Evolutionary conservation across 2,113 vertebrate genomes (phyloP), one percentile per base, ranked within the genome.

Genomic region (Mastomys natalensis): DNA sequence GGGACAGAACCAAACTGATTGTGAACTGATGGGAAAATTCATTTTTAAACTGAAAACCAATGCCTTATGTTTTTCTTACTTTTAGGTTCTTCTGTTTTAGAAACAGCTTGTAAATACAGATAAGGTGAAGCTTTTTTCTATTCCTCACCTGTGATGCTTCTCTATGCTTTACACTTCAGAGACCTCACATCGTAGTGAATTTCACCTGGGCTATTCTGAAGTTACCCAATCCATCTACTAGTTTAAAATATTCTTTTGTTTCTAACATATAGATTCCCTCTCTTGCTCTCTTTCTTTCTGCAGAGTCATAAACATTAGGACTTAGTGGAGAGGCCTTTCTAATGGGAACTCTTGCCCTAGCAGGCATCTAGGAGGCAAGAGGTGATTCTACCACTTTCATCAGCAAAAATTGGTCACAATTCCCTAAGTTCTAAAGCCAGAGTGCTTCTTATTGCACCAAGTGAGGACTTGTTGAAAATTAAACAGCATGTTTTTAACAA

Each of bases 301-400:
- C 16, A 58, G 55, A 1, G 7, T 4, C 16, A 5, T 43, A 68
- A 45, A 31, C 12, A 62, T 64, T 3, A 76, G 68, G 37, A 73
- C 40, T 24, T 90, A 72, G 66, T 19, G 40, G 78, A 87, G 40
- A 72, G 40, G 29, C 58, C 53, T 68, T n/a, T 82, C 26, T 26
- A 4, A 7, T 37, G 24, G 34, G 9, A 34, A 4, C 2, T 1
- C n/a, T 34, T 26, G 48, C 17, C 12, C 22, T 12, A 26, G 4
- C 12, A 12, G 37, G 34, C 7, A n/a, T 2, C 62, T 17, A 11
- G 15, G 6, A 7, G 40, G 26, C 37, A 15, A 19, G 21, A 51
- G 24, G 58, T 26, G 19, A 62, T 40, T 43, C 37, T 37, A n/a
- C 17, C 55, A 17, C 6, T 82, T 82, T 22, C 48, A 13, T 5